These are phyloP conservation scores for Halcyon senegalensis DNA, from an alignment of 2,113 vertebrate genomes.

Conservation along the genomic window DNA sequence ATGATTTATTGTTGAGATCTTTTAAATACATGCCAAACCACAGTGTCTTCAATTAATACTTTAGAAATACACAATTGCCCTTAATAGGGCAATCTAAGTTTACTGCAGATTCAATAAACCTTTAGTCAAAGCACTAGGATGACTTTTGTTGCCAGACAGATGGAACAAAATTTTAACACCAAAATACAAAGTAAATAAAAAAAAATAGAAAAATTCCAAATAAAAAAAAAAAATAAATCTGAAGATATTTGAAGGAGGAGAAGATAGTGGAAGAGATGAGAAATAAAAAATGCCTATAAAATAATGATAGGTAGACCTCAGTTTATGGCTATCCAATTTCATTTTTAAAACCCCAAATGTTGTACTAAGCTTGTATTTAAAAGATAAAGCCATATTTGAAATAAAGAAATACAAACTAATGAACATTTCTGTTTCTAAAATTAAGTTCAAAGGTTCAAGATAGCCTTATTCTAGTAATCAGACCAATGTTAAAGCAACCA, in stretches of 20 bases:
- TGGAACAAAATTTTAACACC: neutral
- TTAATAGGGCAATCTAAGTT: neutral
- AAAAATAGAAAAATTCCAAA: neutral
- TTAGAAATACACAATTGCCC: neutral
- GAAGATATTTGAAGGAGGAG: neutral
- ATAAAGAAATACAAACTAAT: neutral
- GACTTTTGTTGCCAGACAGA: neutral
- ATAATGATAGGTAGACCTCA: neutral
- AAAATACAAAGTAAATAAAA: neutral
- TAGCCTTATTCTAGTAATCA: neutral
- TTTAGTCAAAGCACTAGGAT: neutral
- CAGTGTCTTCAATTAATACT: neutral
- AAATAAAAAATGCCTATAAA: neutral
- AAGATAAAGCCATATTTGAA: neutral
- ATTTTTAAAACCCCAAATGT: neutral
- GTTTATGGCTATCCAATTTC: neutral
- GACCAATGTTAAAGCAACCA: neutral
- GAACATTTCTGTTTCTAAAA: neutral
- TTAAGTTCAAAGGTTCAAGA: neutral
- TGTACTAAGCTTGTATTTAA: neutral
- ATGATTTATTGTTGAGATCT: neutral
- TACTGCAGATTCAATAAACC: neutral
- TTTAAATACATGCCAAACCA: neutral
- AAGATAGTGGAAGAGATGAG: neutral
- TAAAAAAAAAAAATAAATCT: neutral